A percentile compares a stretch with the other conserved stretches of the same genome.
Evolutionary conservation across 2,797 vertebrate species (phyloP).

Genomic region (Natrix natrix): DNA sequence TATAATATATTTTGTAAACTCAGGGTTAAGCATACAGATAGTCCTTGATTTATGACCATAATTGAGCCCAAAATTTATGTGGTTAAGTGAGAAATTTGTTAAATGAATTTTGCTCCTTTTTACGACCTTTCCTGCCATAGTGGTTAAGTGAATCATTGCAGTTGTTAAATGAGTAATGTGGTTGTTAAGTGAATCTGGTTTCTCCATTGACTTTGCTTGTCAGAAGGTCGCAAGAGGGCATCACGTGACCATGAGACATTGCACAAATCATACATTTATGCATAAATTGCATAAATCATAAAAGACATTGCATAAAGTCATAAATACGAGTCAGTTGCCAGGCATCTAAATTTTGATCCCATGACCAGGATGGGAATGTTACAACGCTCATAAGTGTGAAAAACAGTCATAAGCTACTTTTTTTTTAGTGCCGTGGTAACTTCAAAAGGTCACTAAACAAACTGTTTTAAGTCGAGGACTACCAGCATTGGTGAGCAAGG

Average conservation of each 20-base stretch:
- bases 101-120: not conserved
- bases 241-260: not conserved
- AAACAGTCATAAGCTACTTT: fast-evolving
- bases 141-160: not conserved
- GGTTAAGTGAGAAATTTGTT: not conserved
- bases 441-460: not conserved
- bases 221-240: not conserved
- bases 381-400: not conserved
- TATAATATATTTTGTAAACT: not conserved
- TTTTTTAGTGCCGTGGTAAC: not conserved
- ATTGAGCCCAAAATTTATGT: not conserved
- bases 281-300: too few species aligned
- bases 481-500: not conserved
- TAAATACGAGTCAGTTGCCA: not conserved
- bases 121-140: not conserved
- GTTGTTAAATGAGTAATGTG: not conserved
- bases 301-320: not conserved
- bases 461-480: not conserved
- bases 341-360: not conserved
- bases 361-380: not conserved
- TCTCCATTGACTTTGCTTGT: not conserved
- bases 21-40: not conserved
- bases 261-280: not conserved
- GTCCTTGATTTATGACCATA: not conserved
- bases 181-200: not conserved